phyloP scores from a whole-genome alignment of 1,140 invertebrate species.

The Brachionus calyciflorus region DNA sequence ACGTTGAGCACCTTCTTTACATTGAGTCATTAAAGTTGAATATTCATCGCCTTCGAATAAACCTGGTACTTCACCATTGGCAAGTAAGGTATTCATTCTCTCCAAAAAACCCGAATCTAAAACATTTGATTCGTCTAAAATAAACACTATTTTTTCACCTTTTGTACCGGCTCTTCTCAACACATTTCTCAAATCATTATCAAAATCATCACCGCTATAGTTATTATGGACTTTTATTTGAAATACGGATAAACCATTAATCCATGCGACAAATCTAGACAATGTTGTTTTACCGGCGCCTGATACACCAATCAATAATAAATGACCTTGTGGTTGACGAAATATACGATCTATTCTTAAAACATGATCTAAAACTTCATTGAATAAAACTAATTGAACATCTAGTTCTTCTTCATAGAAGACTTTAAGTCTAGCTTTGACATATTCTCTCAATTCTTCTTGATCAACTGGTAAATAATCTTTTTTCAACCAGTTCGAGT shows the following conservation, averaged over 20 bases:
- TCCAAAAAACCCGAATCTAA: constrained; percentile 97
- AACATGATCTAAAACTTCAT: constrained; percentile 97
- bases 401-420: constrained; percentile 99
- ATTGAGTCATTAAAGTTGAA: constrained; percentile 97
- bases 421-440: constrained; percentile 91
- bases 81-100: constrained; percentile 95
- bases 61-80: constrained; percentile 83
- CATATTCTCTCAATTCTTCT: constrained; percentile 90
- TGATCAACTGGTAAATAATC: constrained; percentile 94
- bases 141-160: constrained; percentile 98
- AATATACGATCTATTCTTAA: constrained; percentile 97
- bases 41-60: constrained; percentile 80
- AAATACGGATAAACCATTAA: constrained; percentile 97
- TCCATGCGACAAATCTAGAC: constrained; percentile 98
- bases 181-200: constrained; percentile 92
- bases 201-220: constrained; percentile 96
- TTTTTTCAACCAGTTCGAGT: constrained; percentile 97
- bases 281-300: constrained; percentile 98
- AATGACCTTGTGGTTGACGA: constrained; percentile 79
- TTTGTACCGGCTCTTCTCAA: constrained; percentile 90
- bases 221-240: constrained; percentile 99
- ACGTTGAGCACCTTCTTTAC: constrained; percentile 94
- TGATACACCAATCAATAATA: constrained; percentile 72
- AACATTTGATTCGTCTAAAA: constrained; percentile 98
- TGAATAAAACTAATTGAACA: constrained; percentile 93